Evolutionary conservation across 2,888 invertebrate genomes (phyloP), one percentile per base, ranked within the genome.

Genomic region (Eudiplozoon nipponicum): DNA sequence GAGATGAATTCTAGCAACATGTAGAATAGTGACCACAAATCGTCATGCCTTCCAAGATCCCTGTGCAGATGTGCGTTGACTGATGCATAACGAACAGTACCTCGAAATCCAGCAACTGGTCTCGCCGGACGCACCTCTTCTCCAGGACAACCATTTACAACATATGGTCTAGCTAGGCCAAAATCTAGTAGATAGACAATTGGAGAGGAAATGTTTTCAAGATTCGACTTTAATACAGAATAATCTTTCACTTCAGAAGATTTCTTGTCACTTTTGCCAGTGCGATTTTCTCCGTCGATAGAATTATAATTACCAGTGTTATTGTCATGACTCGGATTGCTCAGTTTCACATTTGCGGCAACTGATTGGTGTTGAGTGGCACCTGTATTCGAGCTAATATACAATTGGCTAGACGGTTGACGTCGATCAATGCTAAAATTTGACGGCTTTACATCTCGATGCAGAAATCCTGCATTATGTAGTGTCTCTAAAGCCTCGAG

Each of bases 381-480:
- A n/a, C n/a, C n/a, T n/a, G n/a, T n/a, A n/a, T n/a, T n/a, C n/a
- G n/a, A n/a, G n/a, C n/a, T n/a, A n/a, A n/a, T n/a, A n/a, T n/a
- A n/a, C n/a, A n/a, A n/a, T n/a, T n/a, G n/a, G n/a, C n/a, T n/a
- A n/a, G n/a, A n/a, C n/a, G n/a, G n/a, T n/a, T n/a, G n/a, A n/a
- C n/a, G n/a, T n/a, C n/a, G n/a, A 17, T 31, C 13, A 5, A 31
- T n/a, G 5, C 13, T 17, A 31, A 31, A 31, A 17, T 31, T 31
- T 31, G 31, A 31, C 5, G 31, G 31, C 31, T 31, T 31, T 4
- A 31, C 17, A 31, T 31, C 31, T 17, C 31, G 11, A 13, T 31
- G 31, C 5, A 31, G 13, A 17, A 15, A 31, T 31, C 31, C 31
- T 5, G 31, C 31, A 5, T 31, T 17, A 15, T 31, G 31, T 15